Base-by-base conservation (phyloP, 2,888 invertebrate species). In the Dichetophora obliterata region DNA sequence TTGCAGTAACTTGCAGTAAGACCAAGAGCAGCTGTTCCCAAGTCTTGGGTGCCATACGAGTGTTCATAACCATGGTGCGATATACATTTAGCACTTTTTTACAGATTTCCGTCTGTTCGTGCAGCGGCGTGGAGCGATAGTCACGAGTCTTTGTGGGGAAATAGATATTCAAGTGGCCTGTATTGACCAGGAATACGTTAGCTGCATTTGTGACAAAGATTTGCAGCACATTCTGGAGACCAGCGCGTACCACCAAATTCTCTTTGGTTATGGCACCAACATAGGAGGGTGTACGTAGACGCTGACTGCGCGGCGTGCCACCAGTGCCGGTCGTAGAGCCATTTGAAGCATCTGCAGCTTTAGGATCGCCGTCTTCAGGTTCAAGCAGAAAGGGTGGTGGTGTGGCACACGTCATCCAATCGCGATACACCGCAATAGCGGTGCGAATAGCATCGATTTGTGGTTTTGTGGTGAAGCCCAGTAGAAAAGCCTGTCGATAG, bases 21-120 rank as follows among this genome's bases (percentile, higher is more conserved):
- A 98, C 96, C 81, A 95, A 87, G 76, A 97, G 87, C 78, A 97
- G 90, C 88, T 97, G 96, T 87, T 97, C 96, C 98, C 98, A 98
- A 16, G 98, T 97, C 85, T 92, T 92, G 81, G 94, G 94, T 86
- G 98, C 96, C 94, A 98, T 95, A 82, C 94, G 93, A 0, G 96
- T 95, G 86, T 98, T 97, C 97, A 98, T 98, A 50, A 98, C 98
- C 93, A 98, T 96, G 86, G 96, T 97, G 81, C 98, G 92, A 91
- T 98, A 98, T 83, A 98, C 97, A 89, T 98, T 98, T 77, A 98
- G 91, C 79, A 98, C 97, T 81, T 97, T 92, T 90, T 98, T 98
- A 90, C 98, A 98, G 76, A 97, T 95, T 89, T 98, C 98, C 0
- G 98, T 98, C 90, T 97, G 97, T 87, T 97, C 97, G 85, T 97